phyloP scores from a whole-genome alignment of 1,140 invertebrate species.

The Teleogryllus occipitalis region DNA sequence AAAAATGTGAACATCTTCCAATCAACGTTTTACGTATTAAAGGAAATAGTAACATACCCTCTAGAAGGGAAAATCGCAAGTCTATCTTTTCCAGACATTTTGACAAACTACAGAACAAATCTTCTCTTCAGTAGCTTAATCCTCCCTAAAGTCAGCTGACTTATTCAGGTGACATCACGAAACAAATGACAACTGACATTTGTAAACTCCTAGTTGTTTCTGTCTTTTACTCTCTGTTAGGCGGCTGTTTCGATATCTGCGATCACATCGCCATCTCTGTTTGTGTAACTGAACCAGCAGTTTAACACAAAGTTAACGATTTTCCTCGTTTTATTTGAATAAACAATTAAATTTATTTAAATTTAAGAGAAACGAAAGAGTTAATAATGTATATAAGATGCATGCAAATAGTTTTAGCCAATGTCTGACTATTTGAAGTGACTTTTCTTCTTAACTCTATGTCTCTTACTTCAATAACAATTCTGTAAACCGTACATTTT shows the following conservation, averaged over 20 bases:
- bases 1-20: too few species aligned
- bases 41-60: slow-evolving; percentile 55
- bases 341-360: too few species aligned
- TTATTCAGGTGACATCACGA: background rate
- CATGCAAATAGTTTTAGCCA: too few species aligned
- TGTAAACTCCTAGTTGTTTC: background rate
- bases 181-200: background rate
- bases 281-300: background rate
- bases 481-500: background rate
- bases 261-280: background rate
- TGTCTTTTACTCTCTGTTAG: background rate
- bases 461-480: background rate
- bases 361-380: too few species aligned
- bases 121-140: slow-evolving; percentile 9
- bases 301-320: background rate
- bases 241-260: background rate
- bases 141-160: slow-evolving; percentile 20
- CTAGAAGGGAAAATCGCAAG: slow-evolving; percentile 95
- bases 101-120: slow-evolving; percentile 29
- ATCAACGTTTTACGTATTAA: slow-evolving; percentile 30
- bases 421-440: too few species aligned
- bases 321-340: background rate
- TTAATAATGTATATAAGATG: too few species aligned
- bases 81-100: slow-evolving; percentile 91
- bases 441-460: too few species aligned